These are phyloP conservation scores for Paramormyrops hopkinsi DNA, from an alignment of 2,797 vertebrate species.

Conservation along the genomic window DNA sequence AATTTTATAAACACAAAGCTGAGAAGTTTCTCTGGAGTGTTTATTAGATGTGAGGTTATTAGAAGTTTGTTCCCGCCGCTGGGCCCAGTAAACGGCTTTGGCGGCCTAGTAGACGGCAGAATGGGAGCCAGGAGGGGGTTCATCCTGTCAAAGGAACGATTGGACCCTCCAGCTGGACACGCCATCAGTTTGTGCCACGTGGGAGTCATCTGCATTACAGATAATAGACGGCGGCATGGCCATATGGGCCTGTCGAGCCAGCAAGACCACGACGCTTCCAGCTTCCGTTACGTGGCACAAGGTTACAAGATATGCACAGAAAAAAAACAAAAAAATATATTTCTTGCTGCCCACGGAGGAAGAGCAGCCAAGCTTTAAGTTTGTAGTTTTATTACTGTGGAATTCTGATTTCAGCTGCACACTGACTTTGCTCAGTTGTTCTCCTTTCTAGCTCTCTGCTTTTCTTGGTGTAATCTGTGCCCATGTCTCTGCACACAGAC, in stretches of 20 bases:
- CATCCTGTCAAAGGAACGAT: conserved; percentile 19
- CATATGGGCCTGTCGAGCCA: conserved; percentile 29
- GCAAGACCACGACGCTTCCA: conserved; percentile 14
- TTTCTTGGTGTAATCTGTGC: not conserved
- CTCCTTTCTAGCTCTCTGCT: not conserved
- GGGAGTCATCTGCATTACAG: conserved; percentile 28
- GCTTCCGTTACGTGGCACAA: not conserved
- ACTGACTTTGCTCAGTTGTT: not conserved
- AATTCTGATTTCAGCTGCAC: not conserved
- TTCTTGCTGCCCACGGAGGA: not conserved
- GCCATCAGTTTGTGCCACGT: conserved; percentile 25
- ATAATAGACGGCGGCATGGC: conserved; percentile 20
- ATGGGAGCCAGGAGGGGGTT: not conserved
- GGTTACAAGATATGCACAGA: not conserved
- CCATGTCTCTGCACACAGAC: conserved; percentile 35
- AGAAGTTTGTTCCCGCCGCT: not conserved
- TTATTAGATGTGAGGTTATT: not conserved
- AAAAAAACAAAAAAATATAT: not conserved
- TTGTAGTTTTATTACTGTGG: not conserved
- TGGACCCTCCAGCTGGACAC: conserved; percentile 24
- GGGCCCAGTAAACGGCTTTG: not conserved
- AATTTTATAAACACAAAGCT: not conserved
- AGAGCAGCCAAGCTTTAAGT: not conserved
- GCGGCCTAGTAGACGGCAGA: conserved; percentile 18
- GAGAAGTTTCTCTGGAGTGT: not conserved